Base-by-base conservation (phyloP, 2,888 invertebrate genomes). In the Morpho deidamia region DNA sequence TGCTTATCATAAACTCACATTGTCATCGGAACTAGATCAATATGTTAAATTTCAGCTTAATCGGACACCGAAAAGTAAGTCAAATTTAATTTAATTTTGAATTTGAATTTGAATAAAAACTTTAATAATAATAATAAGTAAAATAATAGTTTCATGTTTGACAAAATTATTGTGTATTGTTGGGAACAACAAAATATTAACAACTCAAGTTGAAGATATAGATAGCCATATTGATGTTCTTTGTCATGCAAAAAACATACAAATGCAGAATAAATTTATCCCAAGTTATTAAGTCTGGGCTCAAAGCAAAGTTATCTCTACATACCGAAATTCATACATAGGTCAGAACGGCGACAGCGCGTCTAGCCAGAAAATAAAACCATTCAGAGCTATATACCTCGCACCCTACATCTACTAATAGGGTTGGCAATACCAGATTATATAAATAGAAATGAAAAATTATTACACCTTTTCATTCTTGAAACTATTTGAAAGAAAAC, bases 341-440 rank as follows among this genome's bases (percentile, higher is more conserved):
- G 64, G 63, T 63, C 63, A 61, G 53, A 46, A 40, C 52, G 63
- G 66, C 66, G 66, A 61, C 66, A 44, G 51, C 44, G 45, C 38
- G 66, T 66, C 66, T 66, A 54, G 66, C 66, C 65, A 63, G 60
- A 60, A 61, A 54, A 59, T 51, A 51, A 49, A 45, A 51, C 48
- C 51, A 48, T 42, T 44, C 44, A 42, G 41, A 44, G 47, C 11
- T 7, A 47, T n/a, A 42, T 49, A 42, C 38, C 50, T 14, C 34
- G 12, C 49, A 51, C 7, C 48, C 56, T 51, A 51, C 14, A 51
- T 56, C 47, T 49, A 12, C 37, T 33, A 11, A 12, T 51, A 51
- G 39, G 42, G 49, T 46, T 53, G 53, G 37, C 45, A 23, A 7
- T 11, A 44, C 37, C 11, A 23, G 10, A 32, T 41, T 14, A 14